Evolutionary conservation across 1,140 invertebrate genomes (phyloP), one percentile per base, ranked within the genome.

Genomic region (Drosophila ogumai): DNA sequence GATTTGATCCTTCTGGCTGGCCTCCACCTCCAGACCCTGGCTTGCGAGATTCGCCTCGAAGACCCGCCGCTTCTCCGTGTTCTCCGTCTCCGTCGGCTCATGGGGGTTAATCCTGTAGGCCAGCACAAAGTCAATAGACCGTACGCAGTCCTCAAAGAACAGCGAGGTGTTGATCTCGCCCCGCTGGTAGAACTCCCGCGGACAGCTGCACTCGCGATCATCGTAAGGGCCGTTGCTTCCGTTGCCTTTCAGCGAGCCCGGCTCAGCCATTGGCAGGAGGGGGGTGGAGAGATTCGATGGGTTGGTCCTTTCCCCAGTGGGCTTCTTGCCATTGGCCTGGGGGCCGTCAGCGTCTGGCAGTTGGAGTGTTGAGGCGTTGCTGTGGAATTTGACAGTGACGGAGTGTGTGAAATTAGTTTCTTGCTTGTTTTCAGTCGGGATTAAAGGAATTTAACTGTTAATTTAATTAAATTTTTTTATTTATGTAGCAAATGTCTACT

Each of bases 71-170:
- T 94, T 93, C 17, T 93, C 87, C 17, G 31, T 58, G 73, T 91
- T 84, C 15, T 87, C 74, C 8, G 93, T 92, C 67, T 94, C 93
- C 3, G 87, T 84, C 3, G 87, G 84, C 19, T 94, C 93, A 13
- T 94, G 92, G 15, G 93, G 92, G 79, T 82, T 91, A 32, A 91
- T 93, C 91, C 96, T 95, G 95, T 96, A 97, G 12, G 96, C 96
- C 50, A 97, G 82, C 59, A 97, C 94, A 94, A 96, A 97, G 92
- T 97, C 96, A 75, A 97, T 95, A 3, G 95, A 95, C 22, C 95
- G 93, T 2, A 94, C 91, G 5, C 94, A 95, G 91, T 96, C 96
- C 46, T 93, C 93, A 88, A 96, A 96, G 60, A 94, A 95, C 64
- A 96, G 92, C 3, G 95, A 94, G 1, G 94, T 93, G 79, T 94